A percentile compares a stretch with the other conserved stretches of the same genome.
Conservation (phyloP, 2,888 invertebrate species). For the Argyresthia goedartella region DNA sequence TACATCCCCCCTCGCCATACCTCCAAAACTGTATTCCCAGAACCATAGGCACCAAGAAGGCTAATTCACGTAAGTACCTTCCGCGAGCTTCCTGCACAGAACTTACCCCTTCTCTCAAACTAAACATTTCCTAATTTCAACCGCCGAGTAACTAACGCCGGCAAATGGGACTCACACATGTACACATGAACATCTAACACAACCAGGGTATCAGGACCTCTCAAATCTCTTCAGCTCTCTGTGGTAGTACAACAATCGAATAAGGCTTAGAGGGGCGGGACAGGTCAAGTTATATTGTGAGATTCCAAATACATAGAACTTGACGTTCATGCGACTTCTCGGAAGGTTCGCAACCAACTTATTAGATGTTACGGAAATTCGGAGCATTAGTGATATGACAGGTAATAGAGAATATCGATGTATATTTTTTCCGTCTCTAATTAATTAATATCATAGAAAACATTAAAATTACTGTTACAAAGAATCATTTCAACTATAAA, state of each 20-base stretch:
- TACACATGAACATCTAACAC: conserved; percentile 17
- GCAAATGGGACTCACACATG: conserved; percentile 48
- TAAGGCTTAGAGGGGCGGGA: conserved; percentile 14
- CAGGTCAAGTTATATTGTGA: conserved; percentile 29
- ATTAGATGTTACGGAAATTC: conserved; percentile 70
- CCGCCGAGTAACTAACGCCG: conserved; percentile 42
- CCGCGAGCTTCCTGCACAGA: background rate
- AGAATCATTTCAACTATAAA: no score
- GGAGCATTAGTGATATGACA: conserved; percentile 31
- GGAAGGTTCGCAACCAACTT: conserved; percentile 61
- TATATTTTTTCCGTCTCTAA: no score
- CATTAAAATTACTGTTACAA: no score
- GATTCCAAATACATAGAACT: conserved; percentile 44
- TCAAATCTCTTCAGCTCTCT: conserved; percentile 17
- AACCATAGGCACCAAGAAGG: no score
- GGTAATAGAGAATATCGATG: background rate
- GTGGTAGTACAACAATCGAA: conserved; percentile 12
- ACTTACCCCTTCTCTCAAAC: conserved; percentile 23
- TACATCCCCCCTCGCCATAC: no score
- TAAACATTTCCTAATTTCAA: conserved; percentile 55
- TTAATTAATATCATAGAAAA: no score
- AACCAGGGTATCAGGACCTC: conserved; percentile 31
- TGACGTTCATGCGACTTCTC: conserved; percentile 35
- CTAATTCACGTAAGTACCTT: no score
- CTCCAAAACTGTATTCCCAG: no score